These are phyloP conservation scores for Plutella xylostella DNA, from an alignment of 2,888 invertebrate species.

Conservation along the genomic window DNA sequence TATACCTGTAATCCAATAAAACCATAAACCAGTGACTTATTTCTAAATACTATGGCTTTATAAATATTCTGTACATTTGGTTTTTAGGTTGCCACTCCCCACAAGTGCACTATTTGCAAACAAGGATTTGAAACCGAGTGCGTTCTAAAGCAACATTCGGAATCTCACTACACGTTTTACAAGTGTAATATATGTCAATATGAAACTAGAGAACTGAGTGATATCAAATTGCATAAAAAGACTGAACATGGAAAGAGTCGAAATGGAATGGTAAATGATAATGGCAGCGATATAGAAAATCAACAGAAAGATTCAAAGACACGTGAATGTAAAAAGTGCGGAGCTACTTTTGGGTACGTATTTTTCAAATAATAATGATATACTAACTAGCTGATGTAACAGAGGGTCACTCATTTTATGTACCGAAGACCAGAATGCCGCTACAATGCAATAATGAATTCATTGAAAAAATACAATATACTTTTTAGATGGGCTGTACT, in stretches of 20 bases:
- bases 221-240: background rate
- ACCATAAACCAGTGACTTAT: background rate
- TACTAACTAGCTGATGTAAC: background rate
- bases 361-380: background rate
- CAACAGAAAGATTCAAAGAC: constrained; percentile 1
- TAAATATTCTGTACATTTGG: no score
- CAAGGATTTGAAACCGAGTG: background rate
- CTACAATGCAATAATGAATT: background rate
- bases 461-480: no score
- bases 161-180: background rate
- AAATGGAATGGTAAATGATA: background rate
- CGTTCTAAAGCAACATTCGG: background rate
- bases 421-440: background rate
- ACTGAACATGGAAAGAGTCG: background rate
- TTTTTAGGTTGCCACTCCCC: background rate
- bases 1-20: background rate
- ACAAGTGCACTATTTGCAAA: constrained; percentile 1
- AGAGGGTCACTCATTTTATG: background rate
- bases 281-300: background rate
- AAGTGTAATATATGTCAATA: constrained; percentile 2
- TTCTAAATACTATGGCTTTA: no score
- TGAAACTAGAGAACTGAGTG: background rate
- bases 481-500: no score
- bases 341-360: background rate
- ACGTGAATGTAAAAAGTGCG: constrained; percentile 3